Evolutionary conservation across 1,140 invertebrate genomes (phyloP).

Genomic region (Drosophila burlai): DNA sequence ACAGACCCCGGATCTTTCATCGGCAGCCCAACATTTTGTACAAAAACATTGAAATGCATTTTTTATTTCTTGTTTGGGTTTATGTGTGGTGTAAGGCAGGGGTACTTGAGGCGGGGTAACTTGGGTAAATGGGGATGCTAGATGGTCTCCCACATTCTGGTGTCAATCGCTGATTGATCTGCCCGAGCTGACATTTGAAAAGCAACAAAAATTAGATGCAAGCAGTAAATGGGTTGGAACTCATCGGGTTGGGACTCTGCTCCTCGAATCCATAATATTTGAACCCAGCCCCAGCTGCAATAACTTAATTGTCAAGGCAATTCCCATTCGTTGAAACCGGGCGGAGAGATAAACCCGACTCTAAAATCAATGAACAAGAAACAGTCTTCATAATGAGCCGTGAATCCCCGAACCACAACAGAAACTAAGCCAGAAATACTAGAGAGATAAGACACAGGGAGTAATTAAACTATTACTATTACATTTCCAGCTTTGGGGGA

Average conservation of each 20-base stretch:
- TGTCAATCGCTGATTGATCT: conserved; percentile 81
- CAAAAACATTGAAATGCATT: conserved; percentile 53
- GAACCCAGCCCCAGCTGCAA: conserved; percentile 1
- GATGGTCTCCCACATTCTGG: conserved; percentile 52
- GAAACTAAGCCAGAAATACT: neutral
- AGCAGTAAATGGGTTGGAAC: conserved; percentile 43
- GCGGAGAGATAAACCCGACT: conserved; percentile 13
- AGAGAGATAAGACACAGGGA: conserved; percentile 25
- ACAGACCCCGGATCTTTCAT: conserved; percentile 58
- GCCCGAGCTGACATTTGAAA: conserved; percentile 63
- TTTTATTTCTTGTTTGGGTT: conserved; percentile 37
- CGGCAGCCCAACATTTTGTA: conserved; percentile 52
- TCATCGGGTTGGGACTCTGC: neutral
- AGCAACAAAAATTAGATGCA: conserved; percentile 63
- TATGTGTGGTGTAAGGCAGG: conserved; percentile 24
- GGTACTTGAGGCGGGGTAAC: conserved; percentile 24
- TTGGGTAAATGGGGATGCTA: conserved; percentile 22
- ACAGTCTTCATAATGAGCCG: conserved; percentile 16
- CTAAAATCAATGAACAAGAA: conserved; percentile 26
- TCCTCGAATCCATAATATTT: neutral
- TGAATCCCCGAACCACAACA: conserved; percentile 22
- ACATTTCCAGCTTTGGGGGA: conserved; percentile 7
- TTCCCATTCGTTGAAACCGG: conserved; percentile 15
- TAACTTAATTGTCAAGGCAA: conserved; percentile 21
- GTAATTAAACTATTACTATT: conserved; percentile 60